Conservation (phyloP, 2,888 invertebrate genomes). For the Ligdia adustata region DNA sequence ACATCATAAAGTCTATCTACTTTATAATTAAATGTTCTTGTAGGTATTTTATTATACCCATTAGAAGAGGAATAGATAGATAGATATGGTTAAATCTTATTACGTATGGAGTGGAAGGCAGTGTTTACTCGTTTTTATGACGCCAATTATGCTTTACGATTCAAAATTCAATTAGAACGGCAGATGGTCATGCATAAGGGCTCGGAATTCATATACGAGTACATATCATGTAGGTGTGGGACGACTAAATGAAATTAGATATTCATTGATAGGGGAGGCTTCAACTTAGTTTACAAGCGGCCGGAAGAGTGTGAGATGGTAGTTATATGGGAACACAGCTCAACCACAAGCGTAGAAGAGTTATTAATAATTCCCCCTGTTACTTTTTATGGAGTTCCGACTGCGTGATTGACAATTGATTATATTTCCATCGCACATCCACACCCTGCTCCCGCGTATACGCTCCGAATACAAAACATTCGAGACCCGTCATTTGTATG, state of each 20-base stretch:
- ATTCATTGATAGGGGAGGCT: conserved; percentile 29
- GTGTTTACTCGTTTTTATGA: conserved; percentile 22
- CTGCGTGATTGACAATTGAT: conserved; percentile 73
- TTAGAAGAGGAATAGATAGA: neutral
- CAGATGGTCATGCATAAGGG: conserved; percentile 32
- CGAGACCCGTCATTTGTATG: conserved; percentile 68
- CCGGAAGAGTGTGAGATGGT: conserved; percentile 26
- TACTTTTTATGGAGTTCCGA: conserved; percentile 70
- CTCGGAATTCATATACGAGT: conserved; percentile 3
- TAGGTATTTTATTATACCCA: neutral
- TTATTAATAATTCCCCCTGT: conserved; percentile 44
- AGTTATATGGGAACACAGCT: conserved; percentile 22
- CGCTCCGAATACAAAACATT: conserved; percentile 64
- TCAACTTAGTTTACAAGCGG: conserved; percentile 21
- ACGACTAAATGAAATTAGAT: conserved; percentile 25
- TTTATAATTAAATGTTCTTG: neutral
- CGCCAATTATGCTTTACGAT: conserved; percentile 20
- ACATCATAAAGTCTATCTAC: conserved; percentile 4
- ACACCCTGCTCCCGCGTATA: conserved; percentile 52
- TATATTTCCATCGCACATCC: conserved; percentile 69
- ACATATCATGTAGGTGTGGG: conserved; percentile 19
- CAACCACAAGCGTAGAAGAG: conserved; percentile 19
- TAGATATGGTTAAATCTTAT: conserved; percentile 5
- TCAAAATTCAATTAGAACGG: conserved; percentile 28
- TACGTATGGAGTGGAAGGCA: conserved; percentile 6